Evolutionary conservation across 1,140 invertebrate species (phyloP), one percentile per base, ranked within the genome.

Genomic region (Psix sp.): DNA sequence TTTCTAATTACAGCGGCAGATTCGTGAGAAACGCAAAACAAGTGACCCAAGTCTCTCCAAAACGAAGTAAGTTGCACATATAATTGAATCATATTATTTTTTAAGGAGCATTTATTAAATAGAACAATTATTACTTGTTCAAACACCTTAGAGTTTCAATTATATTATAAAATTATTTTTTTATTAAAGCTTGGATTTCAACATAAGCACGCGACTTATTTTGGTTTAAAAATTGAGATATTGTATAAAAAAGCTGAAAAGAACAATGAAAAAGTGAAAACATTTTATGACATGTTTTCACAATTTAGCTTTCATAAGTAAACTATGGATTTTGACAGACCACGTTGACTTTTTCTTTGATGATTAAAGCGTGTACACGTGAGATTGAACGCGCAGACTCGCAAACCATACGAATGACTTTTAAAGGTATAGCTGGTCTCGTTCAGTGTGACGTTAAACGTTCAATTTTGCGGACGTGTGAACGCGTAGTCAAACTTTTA

Each of bases 21-120:
- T 91, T 65, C 88, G 91, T 71, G 92, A 92, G 81, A 90, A 90
- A 66, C 88, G 91, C 76, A 93, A 93, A 85, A 92, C 91, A 38
- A 93, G 91, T 73, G 92, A 93, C 85, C 92, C 92, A 9, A 93
- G 92, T 86, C 88, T 93, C 36, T 92, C 92, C 29, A 92, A 92
- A 87, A 90, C 89, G 76, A 91, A 90, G 90, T 91, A 45, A 36
- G 26, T n/a, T n/a, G n/a, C n/a, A n/a, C n/a, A n/a, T n/a, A n/a
- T n/a, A n/a, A n/a, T n/a, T n/a, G n/a, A n/a, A n/a, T n/a, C n/a
- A 20, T 42, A 2, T 42, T 42, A 26, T 40, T 40, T n/a, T n/a
- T n/a, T n/a, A n/a, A n/a, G n/a, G n/a, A n/a, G n/a, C n/a, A n/a
- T n/a, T n/a, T n/a, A n/a, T n/a, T n/a, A n/a, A n/a, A n/a, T n/a